Evolutionary conservation across 2,797 vertebrate species (phyloP), one percentile per base, ranked within the genome.

Genomic region (Ctenopoma kingsleyae): DNA sequence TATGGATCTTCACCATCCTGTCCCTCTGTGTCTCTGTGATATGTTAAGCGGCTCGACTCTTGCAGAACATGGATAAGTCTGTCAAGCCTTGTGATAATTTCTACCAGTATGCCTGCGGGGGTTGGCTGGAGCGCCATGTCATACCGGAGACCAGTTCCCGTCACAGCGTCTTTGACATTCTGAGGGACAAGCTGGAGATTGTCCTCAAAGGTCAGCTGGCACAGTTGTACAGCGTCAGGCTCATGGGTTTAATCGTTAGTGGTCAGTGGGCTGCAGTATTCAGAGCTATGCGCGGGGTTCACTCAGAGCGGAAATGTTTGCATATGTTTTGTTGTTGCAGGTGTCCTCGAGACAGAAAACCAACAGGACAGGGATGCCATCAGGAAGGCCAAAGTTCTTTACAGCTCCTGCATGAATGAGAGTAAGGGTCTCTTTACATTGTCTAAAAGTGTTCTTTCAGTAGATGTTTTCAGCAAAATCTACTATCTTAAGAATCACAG

Each of bases 401-500:
- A 98, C 87, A 95, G 83, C 78, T 99, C 97, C 57, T 99, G 97
- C 92, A 97, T 99, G 95, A 97, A 99, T 50, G 95, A 99, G 75
- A 96, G 98, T 99, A 92, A 96, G 77, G 3, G 10, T 30, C 12
- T 48, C 25, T 62, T 47, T 25, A 2, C 57, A 3, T n/a, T 23
- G 3, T 46, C 16, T 22, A 15, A 53, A 50, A 17, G 30, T 32
- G 30, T 27, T 27, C 25, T 5, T 27, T 27, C 25, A 4, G 25
- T 27, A 27, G 25, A 27, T 27, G 25, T 9, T 32, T 2, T 32
- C 30, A 32, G 30, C 2, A 8, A 1, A 1, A 32, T 32, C 30
- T 32, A 32, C 30, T 8, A 2, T 32, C 8, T 32, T 8, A 32
- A 32, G 27, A 30, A 30, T 30, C 27, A 30, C 8, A 32, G 8